phyloP scores from a whole-genome alignment of 2,113 vertebrate species.

The Miniopterus natalensis region DNA sequence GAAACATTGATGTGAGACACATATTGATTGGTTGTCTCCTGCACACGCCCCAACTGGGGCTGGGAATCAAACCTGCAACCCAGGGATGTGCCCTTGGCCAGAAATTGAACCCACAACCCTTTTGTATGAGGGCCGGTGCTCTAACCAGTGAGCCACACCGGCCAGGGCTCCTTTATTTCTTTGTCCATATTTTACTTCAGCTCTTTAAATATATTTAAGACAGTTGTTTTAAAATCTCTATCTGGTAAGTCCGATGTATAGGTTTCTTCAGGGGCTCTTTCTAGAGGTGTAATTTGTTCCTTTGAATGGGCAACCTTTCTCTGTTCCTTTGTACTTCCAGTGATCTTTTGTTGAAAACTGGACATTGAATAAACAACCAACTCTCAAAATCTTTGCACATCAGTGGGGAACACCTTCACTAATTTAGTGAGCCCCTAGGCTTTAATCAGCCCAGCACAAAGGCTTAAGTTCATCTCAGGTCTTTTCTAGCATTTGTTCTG shows the following conservation, averaged over 20 bases:
- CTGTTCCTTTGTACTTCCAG: not conserved
- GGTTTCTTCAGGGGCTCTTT: not conserved
- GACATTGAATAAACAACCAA: not conserved
- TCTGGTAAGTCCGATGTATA: not conserved
- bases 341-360: not conserved
- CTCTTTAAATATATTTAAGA: not conserved
- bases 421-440: not conserved
- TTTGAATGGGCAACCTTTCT: not conserved
- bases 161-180: not conserved
- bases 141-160: no score
- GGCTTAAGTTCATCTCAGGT: not conserved
- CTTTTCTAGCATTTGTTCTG: not conserved
- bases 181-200: not conserved
- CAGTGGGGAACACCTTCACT: not conserved
- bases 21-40: no score
- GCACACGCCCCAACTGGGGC: no score
- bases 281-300: not conserved
- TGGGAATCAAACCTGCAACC: no score
- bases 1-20: no score
- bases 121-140: no score
- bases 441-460: not conserved
- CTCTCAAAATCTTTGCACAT: not conserved
- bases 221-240: not conserved
- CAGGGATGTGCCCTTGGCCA: no score
- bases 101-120: no score